These are phyloP conservation scores for Chlorospingus semifuscus DNA, from an alignment of 2,797 vertebrate species.

Conservation along the genomic window DNA sequence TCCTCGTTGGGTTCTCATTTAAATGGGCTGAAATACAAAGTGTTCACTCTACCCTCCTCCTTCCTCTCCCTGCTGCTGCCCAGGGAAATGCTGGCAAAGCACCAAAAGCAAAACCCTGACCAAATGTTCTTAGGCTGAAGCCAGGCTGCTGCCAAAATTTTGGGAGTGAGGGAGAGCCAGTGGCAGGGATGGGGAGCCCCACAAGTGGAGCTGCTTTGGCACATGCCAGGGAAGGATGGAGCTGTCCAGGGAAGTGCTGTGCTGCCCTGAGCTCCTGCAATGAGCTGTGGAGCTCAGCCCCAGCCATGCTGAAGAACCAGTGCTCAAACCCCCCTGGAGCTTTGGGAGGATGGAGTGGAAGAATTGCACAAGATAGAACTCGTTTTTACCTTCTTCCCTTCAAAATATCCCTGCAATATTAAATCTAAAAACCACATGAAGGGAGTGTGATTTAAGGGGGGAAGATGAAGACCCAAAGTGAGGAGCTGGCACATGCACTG, in stretches of 20 bases:
- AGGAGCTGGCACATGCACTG: neutral
- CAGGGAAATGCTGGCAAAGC: neutral
- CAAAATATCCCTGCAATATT: neutral
- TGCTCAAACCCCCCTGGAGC: neutral
- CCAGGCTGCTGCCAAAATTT: neutral
- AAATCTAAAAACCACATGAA: neutral
- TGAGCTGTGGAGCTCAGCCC: neutral
- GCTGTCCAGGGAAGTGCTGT: neutral
- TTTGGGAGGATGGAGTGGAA: neutral
- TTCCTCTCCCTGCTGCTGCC: neutral
- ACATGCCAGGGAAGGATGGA: neutral
- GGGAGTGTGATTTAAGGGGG: neutral
- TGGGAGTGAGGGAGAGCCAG: neutral
- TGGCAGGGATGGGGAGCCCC: neutral
- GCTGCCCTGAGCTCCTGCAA: neutral
- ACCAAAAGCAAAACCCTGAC: neutral
- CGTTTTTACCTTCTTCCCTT: neutral
- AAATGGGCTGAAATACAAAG: neutral
- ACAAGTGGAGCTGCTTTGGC: neutral
- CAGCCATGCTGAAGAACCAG: neutral
- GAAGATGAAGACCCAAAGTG: neutral
- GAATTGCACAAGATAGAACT: neutral
- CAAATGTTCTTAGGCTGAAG: neutral
- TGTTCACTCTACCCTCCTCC: neutral
- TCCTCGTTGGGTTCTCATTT: neutral